Conservation (phyloP, 2,888 invertebrate species). For the Drosophila neonasuta region DNA sequence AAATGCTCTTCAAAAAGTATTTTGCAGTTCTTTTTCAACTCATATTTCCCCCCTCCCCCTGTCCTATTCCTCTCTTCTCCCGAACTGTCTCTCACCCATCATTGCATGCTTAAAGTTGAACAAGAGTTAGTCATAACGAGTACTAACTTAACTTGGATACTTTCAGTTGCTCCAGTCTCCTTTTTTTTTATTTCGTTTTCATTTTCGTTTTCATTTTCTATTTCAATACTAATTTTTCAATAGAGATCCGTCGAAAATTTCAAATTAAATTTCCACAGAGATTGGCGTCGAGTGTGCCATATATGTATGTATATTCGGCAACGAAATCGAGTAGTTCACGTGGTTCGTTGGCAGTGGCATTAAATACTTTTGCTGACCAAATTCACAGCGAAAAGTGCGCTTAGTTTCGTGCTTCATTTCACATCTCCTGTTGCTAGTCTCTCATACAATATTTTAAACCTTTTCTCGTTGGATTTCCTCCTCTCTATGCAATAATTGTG, state of each 20-base stretch:
- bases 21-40: constrained; percentile 40
- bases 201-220: not conserved
- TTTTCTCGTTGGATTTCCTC: constrained; percentile 7
- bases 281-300: not conserved
- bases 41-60: constrained; percentile 39
- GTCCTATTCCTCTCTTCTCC: not conserved
- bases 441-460: constrained; percentile 30
- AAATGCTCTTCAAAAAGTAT: constrained; percentile 65
- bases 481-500: constrained; percentile 64
- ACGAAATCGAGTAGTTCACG: constrained; percentile 11
- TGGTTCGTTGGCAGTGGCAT: constrained; percentile 11
- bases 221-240: constrained; percentile 26
- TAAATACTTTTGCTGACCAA: constrained; percentile 18
- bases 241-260: constrained; percentile 3
- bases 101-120: constrained; percentile 28
- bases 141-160: constrained; percentile 25
- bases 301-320: constrained; percentile 5
- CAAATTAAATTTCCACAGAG: constrained; percentile 12
- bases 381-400: constrained; percentile 45
- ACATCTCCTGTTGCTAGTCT: constrained; percentile 6
- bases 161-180: constrained; percentile 13
- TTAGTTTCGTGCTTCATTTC: constrained; percentile 61
- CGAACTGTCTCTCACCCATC: not conserved
- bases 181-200: constrained; percentile 7
- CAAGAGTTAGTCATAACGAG: constrained; percentile 38